phyloP scores from a whole-genome alignment of 2,888 invertebrate species.

The Oeneis ivallda region DNA sequence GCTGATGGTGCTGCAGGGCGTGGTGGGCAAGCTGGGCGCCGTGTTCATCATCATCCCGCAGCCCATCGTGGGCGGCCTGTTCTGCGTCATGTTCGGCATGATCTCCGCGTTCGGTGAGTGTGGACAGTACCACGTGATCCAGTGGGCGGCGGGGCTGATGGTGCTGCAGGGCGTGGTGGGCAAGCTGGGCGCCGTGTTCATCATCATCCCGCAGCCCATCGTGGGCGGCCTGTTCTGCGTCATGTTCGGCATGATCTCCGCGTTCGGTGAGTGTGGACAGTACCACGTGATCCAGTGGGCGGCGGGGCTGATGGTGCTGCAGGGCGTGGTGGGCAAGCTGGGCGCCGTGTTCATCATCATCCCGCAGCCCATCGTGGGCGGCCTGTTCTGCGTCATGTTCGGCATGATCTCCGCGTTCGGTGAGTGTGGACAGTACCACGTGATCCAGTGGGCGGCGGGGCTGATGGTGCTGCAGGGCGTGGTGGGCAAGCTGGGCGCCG shows the following conservation, averaged over 20 bases:
- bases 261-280: constrained; percentile 82
- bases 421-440: constrained; percentile 48
- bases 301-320: constrained; percentile 86
- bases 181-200: constrained; percentile 90
- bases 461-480: constrained; percentile 89
- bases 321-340: constrained; percentile 88
- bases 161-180: constrained; percentile 87
- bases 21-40: constrained; percentile 89
- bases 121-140: no score
- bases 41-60: constrained; percentile 91
- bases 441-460: constrained; percentile 86
- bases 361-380: constrained; percentile 90
- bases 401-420: constrained; percentile 92
- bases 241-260: constrained; percentile 91
- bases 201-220: constrained; percentile 90
- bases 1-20: constrained; percentile 88
- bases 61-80: constrained; percentile 90
- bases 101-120: constrained; percentile 87
- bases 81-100: constrained; percentile 92
- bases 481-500: constrained; percentile 88
- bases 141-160: constrained; percentile 89
- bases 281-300: constrained; percentile 81
- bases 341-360: constrained; percentile 90
- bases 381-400: constrained; percentile 91
- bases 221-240: constrained; percentile 91